A percentile compares a stretch with the other conserved stretches of the same genome.
Conservation (phyloP, 2,888 invertebrate genomes). For the Campoplex capitator region DNA sequence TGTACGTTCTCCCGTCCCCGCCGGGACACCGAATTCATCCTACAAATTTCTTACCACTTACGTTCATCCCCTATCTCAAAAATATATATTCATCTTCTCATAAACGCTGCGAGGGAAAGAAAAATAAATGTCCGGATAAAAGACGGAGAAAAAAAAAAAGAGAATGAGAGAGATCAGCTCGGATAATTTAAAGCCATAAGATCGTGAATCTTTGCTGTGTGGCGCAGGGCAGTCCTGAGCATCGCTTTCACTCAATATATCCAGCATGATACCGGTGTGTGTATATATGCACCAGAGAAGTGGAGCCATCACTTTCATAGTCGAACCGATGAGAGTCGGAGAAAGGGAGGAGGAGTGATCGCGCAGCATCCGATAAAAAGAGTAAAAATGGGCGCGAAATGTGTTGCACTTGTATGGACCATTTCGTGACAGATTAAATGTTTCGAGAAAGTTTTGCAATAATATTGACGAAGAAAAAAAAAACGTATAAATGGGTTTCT, state of each 20-base stretch:
- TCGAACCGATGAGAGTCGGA: constrained; percentile 62
- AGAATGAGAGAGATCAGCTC: neutral
- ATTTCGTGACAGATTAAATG: neutral
- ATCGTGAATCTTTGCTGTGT: constrained; percentile 19
- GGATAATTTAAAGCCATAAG: constrained; percentile 18
- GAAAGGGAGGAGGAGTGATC: constrained; percentile 53
- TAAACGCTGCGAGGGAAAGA: neutral
- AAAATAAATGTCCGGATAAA: constrained; percentile 17
- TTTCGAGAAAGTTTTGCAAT: neutral
- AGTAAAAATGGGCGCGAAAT: constrained; percentile 24
- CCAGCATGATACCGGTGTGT: neutral
- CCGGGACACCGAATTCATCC: constrained; percentile 62
- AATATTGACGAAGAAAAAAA: neutral
- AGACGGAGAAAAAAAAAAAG: neutral
- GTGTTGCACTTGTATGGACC: constrained; percentile 2
- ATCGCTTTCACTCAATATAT: constrained; percentile 40
- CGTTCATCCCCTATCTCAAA: constrained; percentile 39
- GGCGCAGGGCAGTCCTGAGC: neutral
- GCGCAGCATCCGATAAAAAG: constrained; percentile 25
- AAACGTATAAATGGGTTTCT: neutral
- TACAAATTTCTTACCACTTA: constrained; percentile 53
- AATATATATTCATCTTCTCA: constrained; percentile 30
- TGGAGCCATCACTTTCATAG: constrained; percentile 59
- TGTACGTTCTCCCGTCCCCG: constrained; percentile 41
- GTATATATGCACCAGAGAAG: constrained; percentile 26